phyloP scores from a whole-genome alignment of 2,888 invertebrate genomes.

The Dione vanillae region DNA sequence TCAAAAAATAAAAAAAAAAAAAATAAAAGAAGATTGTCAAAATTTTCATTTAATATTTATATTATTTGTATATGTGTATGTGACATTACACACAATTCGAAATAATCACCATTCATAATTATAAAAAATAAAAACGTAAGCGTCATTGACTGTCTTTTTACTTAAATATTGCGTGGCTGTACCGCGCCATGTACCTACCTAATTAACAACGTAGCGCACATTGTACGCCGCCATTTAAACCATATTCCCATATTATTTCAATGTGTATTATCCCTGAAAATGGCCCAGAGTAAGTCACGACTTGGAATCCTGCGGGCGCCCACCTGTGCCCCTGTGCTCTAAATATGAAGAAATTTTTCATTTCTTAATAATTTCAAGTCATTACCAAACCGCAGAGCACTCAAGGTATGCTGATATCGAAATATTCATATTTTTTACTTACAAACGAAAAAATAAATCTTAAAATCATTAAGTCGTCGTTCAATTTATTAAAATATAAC shows the following conservation, averaged over 20 bases:
- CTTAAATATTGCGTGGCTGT: slow-evolving; percentile 45
- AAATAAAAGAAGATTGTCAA: no score
- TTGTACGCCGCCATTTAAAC: slow-evolving; percentile 60
- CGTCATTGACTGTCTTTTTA: slow-evolving; percentile 39
- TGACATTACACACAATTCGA: not conserved
- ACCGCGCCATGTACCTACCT: slow-evolving; percentile 52
- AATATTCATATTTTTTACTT: not conserved
- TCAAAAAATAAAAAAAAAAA: no score
- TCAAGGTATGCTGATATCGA: slow-evolving; percentile 46
- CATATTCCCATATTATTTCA: slow-evolving; percentile 64
- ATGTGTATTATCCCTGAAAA: slow-evolving; percentile 59
- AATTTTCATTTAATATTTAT: no score
- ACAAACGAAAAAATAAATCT: not conserved
- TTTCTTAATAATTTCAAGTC: slow-evolving; percentile 66
- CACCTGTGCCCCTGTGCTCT: slow-evolving; percentile 71
- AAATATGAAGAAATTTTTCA: slow-evolving; percentile 65
- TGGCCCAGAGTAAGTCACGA: slow-evolving; percentile 78
- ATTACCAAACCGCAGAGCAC: slow-evolving; percentile 63
- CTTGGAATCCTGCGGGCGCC: slow-evolving; percentile 66
- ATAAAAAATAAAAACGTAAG: slow-evolving; percentile 24
- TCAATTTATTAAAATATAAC: no score
- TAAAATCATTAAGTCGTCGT: not conserved
- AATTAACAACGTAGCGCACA: slow-evolving; percentile 67
- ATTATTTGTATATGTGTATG: no score
- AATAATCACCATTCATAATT: not conserved